Evolutionary conservation across 2,113 vertebrate genomes (phyloP).

Genomic region (Oncorhynchus keta): DNA sequence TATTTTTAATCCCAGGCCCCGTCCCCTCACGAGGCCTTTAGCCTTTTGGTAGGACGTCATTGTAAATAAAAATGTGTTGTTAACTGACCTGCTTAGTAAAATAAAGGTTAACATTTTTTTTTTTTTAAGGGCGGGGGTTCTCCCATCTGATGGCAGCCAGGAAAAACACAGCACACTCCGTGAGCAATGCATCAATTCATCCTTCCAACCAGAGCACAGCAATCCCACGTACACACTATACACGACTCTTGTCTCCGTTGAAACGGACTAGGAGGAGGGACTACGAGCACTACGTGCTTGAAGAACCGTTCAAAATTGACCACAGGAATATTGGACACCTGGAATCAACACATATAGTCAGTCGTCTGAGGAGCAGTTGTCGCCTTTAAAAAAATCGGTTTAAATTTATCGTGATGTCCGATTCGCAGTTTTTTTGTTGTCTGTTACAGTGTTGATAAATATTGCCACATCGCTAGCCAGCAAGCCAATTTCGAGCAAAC

Average conservation of each 20-base stretch:
- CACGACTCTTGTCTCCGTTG: constrained; percentile 13
- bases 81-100: too few relatives aligned
- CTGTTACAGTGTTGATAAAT: neutral
- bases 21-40: too few relatives aligned
- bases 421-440: neutral
- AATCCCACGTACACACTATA: neutral
- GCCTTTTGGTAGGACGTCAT: too few relatives aligned
- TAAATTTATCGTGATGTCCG: neutral
- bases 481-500: neutral
- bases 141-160: neutral
- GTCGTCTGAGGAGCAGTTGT: neutral
- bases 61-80: too few relatives aligned
- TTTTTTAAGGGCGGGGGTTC: neutral
- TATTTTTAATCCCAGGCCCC: too few relatives aligned
- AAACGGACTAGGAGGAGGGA: constrained; percentile 30
- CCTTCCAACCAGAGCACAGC: neutral
- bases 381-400: neutral
- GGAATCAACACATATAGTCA: neutral
- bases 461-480: neutral
- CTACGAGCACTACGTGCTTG: constrained; percentile 25
- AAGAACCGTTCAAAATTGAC: constrained; percentile 8
- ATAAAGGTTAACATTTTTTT: too few relatives aligned
- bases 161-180: neutral
- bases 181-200: neutral
- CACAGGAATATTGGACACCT: constrained; percentile 5